These are phyloP conservation scores for Drosophila pandora DNA, from an alignment of 1,140 invertebrate genomes.

Conservation along the genomic window DNA sequence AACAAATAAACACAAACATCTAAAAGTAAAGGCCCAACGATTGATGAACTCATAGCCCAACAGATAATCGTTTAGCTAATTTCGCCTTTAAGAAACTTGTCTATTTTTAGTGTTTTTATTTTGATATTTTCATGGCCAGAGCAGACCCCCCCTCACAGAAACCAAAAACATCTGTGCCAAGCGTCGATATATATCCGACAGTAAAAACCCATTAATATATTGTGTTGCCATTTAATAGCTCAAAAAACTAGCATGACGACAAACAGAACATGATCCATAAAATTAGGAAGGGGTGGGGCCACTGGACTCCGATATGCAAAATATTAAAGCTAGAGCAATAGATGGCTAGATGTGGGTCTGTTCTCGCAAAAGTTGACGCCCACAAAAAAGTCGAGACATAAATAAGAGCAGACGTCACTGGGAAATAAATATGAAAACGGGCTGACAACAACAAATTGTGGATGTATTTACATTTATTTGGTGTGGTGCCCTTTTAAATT, in stretches of 20 bases:
- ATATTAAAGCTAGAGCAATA: constrained; percentile 27
- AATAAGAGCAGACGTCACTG: constrained; percentile 36
- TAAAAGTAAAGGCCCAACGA: constrained; percentile 9
- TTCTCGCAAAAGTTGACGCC: constrained; percentile 38
- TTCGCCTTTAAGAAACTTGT: constrained; percentile 35
- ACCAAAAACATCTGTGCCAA: constrained; percentile 36
- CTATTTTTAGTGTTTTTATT: constrained; percentile 21
- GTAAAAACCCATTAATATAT: constrained; percentile 55
- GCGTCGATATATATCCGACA: constrained; percentile 35
- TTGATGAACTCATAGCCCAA: constrained; percentile 34
- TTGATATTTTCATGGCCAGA: constrained; percentile 31
- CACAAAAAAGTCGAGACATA: constrained; percentile 45
- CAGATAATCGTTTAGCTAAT: constrained; percentile 25
- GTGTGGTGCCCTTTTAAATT: constrained; percentile 43
- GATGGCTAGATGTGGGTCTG: constrained; percentile 37
- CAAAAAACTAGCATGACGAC: constrained; percentile 32
- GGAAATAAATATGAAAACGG: constrained; percentile 51
- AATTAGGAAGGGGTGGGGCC: constrained; percentile 23
- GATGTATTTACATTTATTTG: constrained; percentile 47
- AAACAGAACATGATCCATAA: constrained; percentile 37
- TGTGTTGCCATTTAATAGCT: constrained; percentile 38
- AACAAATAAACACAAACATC: no score
- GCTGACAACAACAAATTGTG: constrained; percentile 59
- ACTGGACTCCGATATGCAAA: constrained; percentile 52
- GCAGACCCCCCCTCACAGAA: no score